Evolutionary conservation across 1,140 invertebrate species (phyloP), one percentile per base, ranked within the genome.

Genomic region (Magallana ariakensis): DNA sequence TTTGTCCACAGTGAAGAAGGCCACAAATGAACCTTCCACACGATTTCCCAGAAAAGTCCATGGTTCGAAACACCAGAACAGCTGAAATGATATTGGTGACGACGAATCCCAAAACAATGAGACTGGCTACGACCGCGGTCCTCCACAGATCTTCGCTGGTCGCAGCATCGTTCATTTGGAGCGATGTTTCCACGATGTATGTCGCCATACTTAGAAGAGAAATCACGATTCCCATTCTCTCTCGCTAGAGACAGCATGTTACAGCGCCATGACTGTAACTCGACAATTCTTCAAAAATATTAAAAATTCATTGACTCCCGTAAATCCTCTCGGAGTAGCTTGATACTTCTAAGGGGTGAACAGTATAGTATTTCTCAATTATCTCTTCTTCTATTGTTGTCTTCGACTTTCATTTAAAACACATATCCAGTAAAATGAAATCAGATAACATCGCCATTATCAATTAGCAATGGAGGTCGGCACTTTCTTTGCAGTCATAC

Each of bases 31-130:
- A 66, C 16, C 80, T 58, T 3, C 85, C 88, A 75, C 85, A 87
- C 4, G 56, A 70, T 55, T 86, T 82, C 9, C 88, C 88, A 15
- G 83, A 87, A 54, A 89, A 89, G 46, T 89, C 88, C 88, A 89
- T 89, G 1, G 83, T 89, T 53, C 85, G 54, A 9, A 87, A 80
- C 15, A 89, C 88, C 53, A 89, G 54, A 1, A 89, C 46, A 5
- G 88, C 85, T 5, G 88, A 89, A 22, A 87, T 75, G 15, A 89
- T 55, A 53, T 89, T 89, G 1, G 70, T 83, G 26, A 89, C 22
- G 3, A 89, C 26, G n/a, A 89, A 75, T 8, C 85, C 58, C 53
- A 83, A 85, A 0, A 83, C 46, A 8, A 85, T 83, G 1, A 87
- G 26, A 57, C 58, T 80, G 7, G 86, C 1, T 22, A 85, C 84